Base-by-base conservation (phyloP, 2,888 invertebrate genomes). In the Chirona hameri region DNA sequence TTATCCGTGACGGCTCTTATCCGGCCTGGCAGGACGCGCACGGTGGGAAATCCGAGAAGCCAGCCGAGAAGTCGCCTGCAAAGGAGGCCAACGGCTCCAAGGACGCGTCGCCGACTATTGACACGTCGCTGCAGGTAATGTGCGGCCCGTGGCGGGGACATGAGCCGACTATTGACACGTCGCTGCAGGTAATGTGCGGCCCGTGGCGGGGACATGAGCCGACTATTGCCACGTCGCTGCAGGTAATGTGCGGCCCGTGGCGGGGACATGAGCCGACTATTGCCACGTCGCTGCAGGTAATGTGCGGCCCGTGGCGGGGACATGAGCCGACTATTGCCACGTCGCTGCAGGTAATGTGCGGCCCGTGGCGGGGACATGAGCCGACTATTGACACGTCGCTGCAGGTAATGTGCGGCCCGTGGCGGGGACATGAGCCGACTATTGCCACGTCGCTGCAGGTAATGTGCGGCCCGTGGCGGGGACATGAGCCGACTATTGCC, bases 41-140 rank as follows among this genome's bases (percentile, higher is more conserved):
- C 52, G 18, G 27, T 27, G 31, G 76, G 5, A 76, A 76, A 21
- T 24, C 76, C 1, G 46, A 52, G 7, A 52, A 39, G 46, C 9
- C 24, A 9, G 4, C 76, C 0, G 39, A 76, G 24, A 46, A 76
- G 46, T 0, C 31, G 0, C 12, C 79, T 24, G 24, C 48, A 7
- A 79, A 80, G 18, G 82, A 82, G 57, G n/a, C 39, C 29, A 15
- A 46, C 10, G 39, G n/a, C 27, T 15, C 18, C 24, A 55, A 82
- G 24, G 24, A 52, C 31, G 65, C n/a, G 55, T 72, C 80, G 9
- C 27, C 52, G 46, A 7, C 46, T 24, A 24, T 55, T 52, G 65
- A 72, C 55, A 76, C 55, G 15, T 29, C 39, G 29, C 80, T 69
- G 31, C 69, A 69, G 57, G 76, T n/a, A 27, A 29, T 14, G 76